These are phyloP conservation scores for Prietella phreatophila DNA, from an alignment of 2,113 vertebrate genomes.

Conservation along the genomic window DNA sequence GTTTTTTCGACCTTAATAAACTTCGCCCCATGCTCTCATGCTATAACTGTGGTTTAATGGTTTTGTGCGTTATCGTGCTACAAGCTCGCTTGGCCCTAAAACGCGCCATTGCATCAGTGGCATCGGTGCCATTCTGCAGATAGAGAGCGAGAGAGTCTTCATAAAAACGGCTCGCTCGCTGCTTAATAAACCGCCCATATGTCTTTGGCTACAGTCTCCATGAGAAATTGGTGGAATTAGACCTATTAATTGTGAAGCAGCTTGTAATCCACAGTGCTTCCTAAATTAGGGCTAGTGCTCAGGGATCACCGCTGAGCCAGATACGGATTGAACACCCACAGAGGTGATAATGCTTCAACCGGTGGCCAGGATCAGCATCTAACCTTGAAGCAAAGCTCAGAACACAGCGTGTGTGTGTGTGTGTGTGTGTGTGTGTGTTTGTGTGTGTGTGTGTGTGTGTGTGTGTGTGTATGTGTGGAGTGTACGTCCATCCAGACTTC, in stretches of 20 bases:
- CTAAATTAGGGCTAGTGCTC: conserved; percentile 10
- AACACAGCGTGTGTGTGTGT: conserved; percentile 1
- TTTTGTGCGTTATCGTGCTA: neutral
- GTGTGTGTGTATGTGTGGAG: conserved; percentile 23
- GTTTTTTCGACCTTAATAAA: conserved; percentile 16
- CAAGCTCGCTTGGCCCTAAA: conserved; percentile 18
- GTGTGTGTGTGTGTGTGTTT: conserved; percentile 23
- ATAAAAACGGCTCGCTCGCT: conserved; percentile 30
- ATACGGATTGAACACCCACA: conserved; percentile 65
- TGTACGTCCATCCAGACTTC: conserved; percentile 3
- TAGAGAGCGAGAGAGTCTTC: neutral
- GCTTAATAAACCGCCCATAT: conserved; percentile 68
- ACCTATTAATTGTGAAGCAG: conserved; percentile 63
- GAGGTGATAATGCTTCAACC: conserved; percentile 73
- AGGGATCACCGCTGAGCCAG: conserved; percentile 16
- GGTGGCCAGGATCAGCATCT: conserved; percentile 61
- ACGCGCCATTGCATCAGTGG: neutral
- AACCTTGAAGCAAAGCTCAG: conserved; percentile 68
- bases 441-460: conserved; percentile 17
- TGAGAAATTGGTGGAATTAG: conserved; percentile 64
- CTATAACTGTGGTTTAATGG: neutral
- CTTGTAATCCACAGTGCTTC: conserved; percentile 50
- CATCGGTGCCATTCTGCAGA: neutral
- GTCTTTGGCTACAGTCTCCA: conserved; percentile 49
- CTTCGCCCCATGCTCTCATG: neutral